Evolutionary conservation across 2,113 vertebrate genomes (phyloP).

Genomic region (Mus musculus): GRCm39 chr4:32738501-32739000

Average conservation of each 20-base stretch:
- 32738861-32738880: background rate
- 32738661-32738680: slow-evolving; percentile 91
- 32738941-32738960: slow-evolving; percentile 83
- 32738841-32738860: background rate
- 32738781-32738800: background rate
- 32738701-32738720: slow-evolving; percentile 88
- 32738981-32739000: slow-evolving; percentile 84
- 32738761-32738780: slow-evolving; percentile 89
- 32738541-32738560: background rate
- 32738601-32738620: slow-evolving; percentile 90
- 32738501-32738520: slow-evolving; percentile 2
- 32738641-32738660: slow-evolving; percentile 87
- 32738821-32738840: background rate
- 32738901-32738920: slow-evolving; percentile 97
- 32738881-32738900: slow-evolving; percentile 26
- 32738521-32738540: slow-evolving; percentile 19
- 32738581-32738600: slow-evolving; percentile 69
- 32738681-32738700: slow-evolving; percentile 89
- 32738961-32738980: slow-evolving; percentile 76
- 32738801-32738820: background rate
- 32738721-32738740: slow-evolving; percentile 94
- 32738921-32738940: slow-evolving; percentile 90
- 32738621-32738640: slow-evolving; percentile 97
- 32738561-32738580: background rate
- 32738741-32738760: slow-evolving; percentile 92